These are phyloP conservation scores for Triops cancriformis DNA, from an alignment of 1,140 invertebrate species.

Conservation along the genomic window DNA sequence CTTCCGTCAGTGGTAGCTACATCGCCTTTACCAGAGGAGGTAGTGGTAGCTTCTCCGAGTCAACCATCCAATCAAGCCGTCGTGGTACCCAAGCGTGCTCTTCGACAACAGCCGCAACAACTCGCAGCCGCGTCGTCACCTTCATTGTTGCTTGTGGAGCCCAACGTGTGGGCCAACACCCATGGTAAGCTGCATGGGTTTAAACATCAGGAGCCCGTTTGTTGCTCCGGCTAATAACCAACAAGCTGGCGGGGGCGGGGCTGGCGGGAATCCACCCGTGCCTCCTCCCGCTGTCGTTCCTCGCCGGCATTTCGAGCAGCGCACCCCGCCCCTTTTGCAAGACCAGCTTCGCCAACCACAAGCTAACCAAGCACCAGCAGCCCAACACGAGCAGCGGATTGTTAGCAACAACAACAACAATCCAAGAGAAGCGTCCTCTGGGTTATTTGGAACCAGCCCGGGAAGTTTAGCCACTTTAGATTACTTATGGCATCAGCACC, in stretches of 20 bases:
- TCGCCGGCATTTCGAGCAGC: constrained; percentile 21
- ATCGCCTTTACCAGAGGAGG: no score
- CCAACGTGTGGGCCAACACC: constrained; percentile 28
- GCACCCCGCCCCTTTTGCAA: background rate
- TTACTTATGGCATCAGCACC: constrained; percentile 9
- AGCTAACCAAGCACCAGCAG: background rate
- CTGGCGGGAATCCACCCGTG: constrained; percentile 21
- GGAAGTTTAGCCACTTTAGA: constrained; percentile 10
- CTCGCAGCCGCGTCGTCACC: background rate
- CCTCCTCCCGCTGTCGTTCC: constrained; percentile 16
- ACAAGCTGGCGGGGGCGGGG: constrained; percentile 16
- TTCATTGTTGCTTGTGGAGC: constrained; percentile 16
- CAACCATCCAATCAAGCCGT: background rate
- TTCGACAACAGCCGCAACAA: background rate
- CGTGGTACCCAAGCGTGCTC: background rate
- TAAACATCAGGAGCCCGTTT: constrained; percentile 1
- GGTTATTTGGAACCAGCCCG: background rate
- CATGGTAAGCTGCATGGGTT: constrained; percentile 21
- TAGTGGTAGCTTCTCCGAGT: background rate
- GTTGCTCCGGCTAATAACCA: constrained; percentile 17
- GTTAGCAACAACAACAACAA: background rate
- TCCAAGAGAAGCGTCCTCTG: background rate
- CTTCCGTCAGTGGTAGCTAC: background rate
- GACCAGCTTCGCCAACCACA: background rate
- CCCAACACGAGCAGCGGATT: background rate